Evolutionary conservation across 2,113 vertebrate genomes (phyloP), one percentile per base, ranked within the genome.

Genomic region (Jaculus jaculus): DNA sequence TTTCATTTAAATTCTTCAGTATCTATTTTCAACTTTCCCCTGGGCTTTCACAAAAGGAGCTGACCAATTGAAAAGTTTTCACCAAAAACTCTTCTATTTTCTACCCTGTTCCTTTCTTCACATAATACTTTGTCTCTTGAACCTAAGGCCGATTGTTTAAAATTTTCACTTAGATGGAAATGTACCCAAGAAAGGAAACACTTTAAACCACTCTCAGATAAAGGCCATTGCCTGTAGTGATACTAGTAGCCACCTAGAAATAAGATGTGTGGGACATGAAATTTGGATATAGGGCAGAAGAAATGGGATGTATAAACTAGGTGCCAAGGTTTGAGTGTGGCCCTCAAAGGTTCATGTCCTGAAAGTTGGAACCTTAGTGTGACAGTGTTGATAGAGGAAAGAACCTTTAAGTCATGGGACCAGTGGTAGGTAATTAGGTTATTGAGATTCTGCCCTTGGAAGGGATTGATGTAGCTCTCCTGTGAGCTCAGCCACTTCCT

Each of bases 1-100:
- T 89, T 69, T 87, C 68, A 63, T 78, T 89, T 95, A 92, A 92
- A 28, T 71, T 89, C 39, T 37, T 93, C 81, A 83, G 69, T 89
- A 92, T 74, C 58, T 92, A 1, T 87, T 84, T 92, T 26, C 18
- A 89, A 51, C 37, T 91, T 66, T 86, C 37, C 7, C 32, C 83
- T 32, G 9, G 72, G 32, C 60, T 89, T 92, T 91, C 71, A 63
- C 34, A 71, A 77, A 71, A 28, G 0, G 34, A 85, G 12, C n/a
- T 74, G 66, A 77, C 47, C 87, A 87, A 28, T 0, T 68, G 83
- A 87, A 78, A 75, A 90, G 78, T 91, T 95, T 80, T 81, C 78
- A 87, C 18, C 42, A 83, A 91, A 90, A 63, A 60, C 26, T 32
- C 85, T 65, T 39, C 58, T 93, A n/a, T 68, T 94, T 92, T 91